A percentile compares a stretch with the other conserved stretches of the same genome.
Evolutionary conservation across 2,113 vertebrate species (phyloP).

Genomic region (Mus pahari): DNA sequence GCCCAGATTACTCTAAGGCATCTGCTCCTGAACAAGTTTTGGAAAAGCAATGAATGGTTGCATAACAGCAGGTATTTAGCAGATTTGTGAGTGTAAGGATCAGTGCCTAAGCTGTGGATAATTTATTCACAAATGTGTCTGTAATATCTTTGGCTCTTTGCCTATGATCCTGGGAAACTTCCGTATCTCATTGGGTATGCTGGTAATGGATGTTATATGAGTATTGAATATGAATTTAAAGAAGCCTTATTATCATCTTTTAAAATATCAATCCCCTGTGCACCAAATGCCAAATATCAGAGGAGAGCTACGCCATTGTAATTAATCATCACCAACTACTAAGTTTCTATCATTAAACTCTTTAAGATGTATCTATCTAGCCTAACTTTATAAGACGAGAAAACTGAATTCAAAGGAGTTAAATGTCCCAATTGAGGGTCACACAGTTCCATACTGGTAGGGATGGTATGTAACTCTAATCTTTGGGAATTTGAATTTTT

Average conservation of each 20-base stretch:
- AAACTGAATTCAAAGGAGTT: slow-evolving; percentile 29
- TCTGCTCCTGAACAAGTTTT: slow-evolving; percentile 39
- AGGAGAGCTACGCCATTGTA: slow-evolving; percentile 61
- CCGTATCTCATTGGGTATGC: slow-evolving; percentile 63
- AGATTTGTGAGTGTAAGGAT: slow-evolving; percentile 50
- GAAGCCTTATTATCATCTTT: slow-evolving; percentile 67
- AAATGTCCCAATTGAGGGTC: not conserved
- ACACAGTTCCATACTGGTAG: not conserved
- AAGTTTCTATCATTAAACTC: slow-evolving; percentile 41
- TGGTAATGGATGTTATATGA: slow-evolving; percentile 68
- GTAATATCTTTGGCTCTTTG: slow-evolving; percentile 74
- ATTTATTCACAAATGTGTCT: slow-evolving; percentile 76
- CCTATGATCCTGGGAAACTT: slow-evolving; percentile 59
- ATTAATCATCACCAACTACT: slow-evolving; percentile 65
- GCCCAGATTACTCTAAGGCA: slow-evolving; percentile 55
- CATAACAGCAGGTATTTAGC: slow-evolving; percentile 53
- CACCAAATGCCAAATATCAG: slow-evolving; percentile 72
- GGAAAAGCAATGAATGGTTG: slow-evolving; percentile 45
- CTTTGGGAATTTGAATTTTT: not conserved
- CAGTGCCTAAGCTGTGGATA: slow-evolving; percentile 62
- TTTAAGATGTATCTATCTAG: slow-evolving; percentile 13
- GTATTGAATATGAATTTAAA: slow-evolving; percentile 76
- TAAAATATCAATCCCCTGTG: slow-evolving; percentile 56
- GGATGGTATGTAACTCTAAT: not conserved
- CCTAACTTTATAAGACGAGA: slow-evolving; percentile 24